phyloP scores from a whole-genome alignment of 2,888 invertebrate species.

The Plutella xylostella region DNA sequence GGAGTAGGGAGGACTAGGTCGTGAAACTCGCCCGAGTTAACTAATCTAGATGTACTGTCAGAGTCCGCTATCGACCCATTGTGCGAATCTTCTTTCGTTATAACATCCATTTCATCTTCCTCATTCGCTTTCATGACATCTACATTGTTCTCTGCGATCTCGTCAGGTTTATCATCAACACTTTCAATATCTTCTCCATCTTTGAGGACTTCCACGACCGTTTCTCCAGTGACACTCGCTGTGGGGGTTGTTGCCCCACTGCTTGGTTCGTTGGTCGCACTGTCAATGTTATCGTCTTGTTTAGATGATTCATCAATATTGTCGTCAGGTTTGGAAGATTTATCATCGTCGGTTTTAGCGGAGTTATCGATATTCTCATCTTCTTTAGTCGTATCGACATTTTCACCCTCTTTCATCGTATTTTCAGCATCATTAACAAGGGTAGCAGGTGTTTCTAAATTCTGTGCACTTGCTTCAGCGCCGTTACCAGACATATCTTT shows the following conservation, averaged over 20 bases:
- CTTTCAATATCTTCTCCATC: neutral
- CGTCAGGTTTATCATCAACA: neutral
- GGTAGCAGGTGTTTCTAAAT: too few species aligned
- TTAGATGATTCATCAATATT: too few species aligned
- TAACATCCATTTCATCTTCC: constrained; percentile 48
- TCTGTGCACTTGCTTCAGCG: constrained; percentile 19
- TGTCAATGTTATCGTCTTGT: too few species aligned
- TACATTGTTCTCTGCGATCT: constrained; percentile 8
- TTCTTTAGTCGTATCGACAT: constrained; percentile 14
- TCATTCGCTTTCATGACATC: neutral
- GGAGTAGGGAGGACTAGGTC: constrained; percentile 58
- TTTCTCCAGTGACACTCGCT: constrained; percentile 26
- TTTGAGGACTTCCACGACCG: constrained; percentile 20
- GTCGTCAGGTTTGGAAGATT: too few species aligned
- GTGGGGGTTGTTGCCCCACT: constrained; percentile 25
- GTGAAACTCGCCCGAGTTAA: constrained; percentile 68
- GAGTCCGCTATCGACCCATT: constrained; percentile 20
- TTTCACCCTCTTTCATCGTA: neutral
- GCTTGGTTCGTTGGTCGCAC: too few species aligned
- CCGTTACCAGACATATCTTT: constrained; percentile 25
- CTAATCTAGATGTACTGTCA: constrained; percentile 31
- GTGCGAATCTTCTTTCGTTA: constrained; percentile 34
- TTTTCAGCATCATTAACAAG: too few species aligned
- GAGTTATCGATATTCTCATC: too few species aligned
- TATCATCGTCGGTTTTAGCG: too few species aligned